These are phyloP conservation scores for Protomyctophum bolini DNA, from an alignment of 2,113 vertebrate genomes.

Conservation along the genomic window DNA sequence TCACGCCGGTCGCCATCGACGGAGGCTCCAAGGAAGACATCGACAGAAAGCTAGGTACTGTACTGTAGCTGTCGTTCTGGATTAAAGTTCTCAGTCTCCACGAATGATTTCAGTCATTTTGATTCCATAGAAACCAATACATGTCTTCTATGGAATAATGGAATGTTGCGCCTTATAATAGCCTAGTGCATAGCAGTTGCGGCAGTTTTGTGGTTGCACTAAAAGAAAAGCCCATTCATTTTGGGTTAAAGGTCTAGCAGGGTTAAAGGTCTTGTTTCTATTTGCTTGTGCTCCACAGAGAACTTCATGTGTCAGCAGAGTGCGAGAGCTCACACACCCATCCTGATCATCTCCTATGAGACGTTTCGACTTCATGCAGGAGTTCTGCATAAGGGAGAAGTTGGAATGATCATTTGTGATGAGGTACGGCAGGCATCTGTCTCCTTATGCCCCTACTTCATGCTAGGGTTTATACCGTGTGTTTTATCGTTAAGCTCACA, in stretches of 20 bases:
- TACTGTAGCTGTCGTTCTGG: background rate
- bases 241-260: too few species aligned
- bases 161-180: too few species aligned
- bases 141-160: too few species aligned
- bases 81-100: background rate
- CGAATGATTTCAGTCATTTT: too few species aligned
- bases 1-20: slow-evolving; percentile 92
- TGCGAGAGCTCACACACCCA: slow-evolving; percentile 86
- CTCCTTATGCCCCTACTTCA: background rate
- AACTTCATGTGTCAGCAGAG: slow-evolving; percentile 91
- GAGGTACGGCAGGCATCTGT: slow-evolving; percentile 79
- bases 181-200: too few species aligned
- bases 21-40: slow-evolving; percentile 94
- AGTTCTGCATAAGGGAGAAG: slow-evolving; percentile 87
- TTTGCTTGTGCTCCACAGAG: slow-evolving; percentile 70
- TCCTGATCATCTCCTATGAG: slow-evolving; percentile 97
- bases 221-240: too few species aligned
- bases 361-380: slow-evolving; percentile 91
- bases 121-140: too few species aligned
- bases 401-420: slow-evolving; percentile 95
- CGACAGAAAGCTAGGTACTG: slow-evolving; percentile 85
- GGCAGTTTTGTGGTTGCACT: too few species aligned
- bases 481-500: too few species aligned
- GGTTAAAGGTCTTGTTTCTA: background rate
- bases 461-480: background rate